phyloP scores from a whole-genome alignment of 2,113 vertebrate species.

The Menidia beryllina region DNA sequence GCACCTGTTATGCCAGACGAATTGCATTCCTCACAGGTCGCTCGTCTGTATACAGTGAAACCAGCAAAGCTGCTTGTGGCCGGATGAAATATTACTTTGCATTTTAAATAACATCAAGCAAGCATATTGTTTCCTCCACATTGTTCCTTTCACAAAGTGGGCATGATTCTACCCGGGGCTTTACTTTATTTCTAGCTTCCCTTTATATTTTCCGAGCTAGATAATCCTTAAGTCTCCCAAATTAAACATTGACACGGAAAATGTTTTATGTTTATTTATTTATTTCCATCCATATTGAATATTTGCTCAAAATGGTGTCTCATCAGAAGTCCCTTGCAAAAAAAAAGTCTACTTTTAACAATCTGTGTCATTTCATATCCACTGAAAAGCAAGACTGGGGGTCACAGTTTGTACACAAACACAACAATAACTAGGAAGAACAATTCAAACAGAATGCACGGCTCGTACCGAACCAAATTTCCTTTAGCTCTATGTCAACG shows the following conservation, averaged over 20 bases:
- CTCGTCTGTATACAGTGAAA: constrained; percentile 1
- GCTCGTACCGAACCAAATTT: too few species aligned
- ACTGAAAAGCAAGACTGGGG: neutral
- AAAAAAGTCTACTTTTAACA: neutral
- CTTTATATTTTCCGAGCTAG: neutral
- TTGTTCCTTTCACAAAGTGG: neutral
- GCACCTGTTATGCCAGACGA: constrained; percentile 44
- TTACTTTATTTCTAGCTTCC: neutral
- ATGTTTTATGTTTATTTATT: too few species aligned
- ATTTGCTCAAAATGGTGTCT: neutral
- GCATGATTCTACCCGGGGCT: neutral
- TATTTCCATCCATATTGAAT: too few species aligned
- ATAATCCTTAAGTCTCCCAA: too few species aligned
- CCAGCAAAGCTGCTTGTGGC: neutral
- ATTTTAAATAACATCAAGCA: neutral
- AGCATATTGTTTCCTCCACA: neutral
- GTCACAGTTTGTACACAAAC: neutral
- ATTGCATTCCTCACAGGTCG: constrained; percentile 51
- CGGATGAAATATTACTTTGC: constrained; percentile 3
- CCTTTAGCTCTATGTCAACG: too few species aligned
- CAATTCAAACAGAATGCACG: too few species aligned
- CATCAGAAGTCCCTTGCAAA: neutral
- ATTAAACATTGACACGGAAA: too few species aligned
- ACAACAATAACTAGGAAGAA: too few species aligned
- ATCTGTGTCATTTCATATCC: neutral